phyloP scores from a whole-genome alignment of 2,797 vertebrate species.

The Premnoplex brunnescens region DNA sequence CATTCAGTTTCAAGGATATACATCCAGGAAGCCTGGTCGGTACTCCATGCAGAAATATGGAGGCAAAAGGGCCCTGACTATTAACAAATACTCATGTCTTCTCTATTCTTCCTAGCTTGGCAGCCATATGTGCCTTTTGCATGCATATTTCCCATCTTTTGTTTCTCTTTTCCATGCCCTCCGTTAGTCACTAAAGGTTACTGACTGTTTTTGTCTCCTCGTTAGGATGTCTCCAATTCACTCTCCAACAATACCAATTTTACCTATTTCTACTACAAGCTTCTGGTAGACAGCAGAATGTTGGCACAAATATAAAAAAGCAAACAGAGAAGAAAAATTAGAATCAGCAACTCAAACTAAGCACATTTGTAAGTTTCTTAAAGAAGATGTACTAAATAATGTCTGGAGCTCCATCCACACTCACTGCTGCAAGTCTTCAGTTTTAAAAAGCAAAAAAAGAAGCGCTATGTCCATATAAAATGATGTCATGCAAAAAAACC shows the following conservation, averaged over 20 bases:
- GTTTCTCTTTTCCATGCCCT: background rate
- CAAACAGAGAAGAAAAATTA: background rate
- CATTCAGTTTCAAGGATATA: background rate
- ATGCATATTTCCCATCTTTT: background rate
- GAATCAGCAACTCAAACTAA: background rate
- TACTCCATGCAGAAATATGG: rapidly evolving
- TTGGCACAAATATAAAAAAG: background rate
- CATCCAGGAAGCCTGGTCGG: background rate
- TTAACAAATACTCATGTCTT: background rate
- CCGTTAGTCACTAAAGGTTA: background rate
- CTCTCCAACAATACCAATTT: background rate
- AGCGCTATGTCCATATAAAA: background rate
- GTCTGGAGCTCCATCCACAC: background rate
- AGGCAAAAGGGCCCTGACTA: background rate
- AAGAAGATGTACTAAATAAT: background rate
- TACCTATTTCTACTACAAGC: background rate
- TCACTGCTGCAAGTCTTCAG: background rate
- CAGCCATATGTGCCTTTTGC: background rate
- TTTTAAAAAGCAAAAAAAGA: background rate
- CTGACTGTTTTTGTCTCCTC: background rate
- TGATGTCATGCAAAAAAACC: background rate
- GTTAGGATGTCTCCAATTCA: background rate
- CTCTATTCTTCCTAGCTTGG: background rate
- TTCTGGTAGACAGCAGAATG: background rate
- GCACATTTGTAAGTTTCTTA: background rate